These are phyloP conservation scores for Drosophila koepferae DNA, from an alignment of 2,888 invertebrate species.

Conservation along the genomic window DNA sequence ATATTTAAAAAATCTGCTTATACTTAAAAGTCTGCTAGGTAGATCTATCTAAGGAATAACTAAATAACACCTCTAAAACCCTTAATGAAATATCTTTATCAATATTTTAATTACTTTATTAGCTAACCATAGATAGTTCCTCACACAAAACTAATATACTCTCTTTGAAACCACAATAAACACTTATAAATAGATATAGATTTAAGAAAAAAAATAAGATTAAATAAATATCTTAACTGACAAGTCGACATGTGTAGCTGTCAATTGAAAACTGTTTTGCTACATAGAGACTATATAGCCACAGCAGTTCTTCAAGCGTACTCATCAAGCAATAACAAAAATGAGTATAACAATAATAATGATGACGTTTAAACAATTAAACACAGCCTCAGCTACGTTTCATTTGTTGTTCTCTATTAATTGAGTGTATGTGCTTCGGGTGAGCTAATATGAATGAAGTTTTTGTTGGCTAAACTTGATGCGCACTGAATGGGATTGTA, in stretches of 20 bases:
- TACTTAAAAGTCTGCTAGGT: no score
- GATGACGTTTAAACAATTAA: slow-evolving; percentile 25
- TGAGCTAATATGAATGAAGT: not conserved
- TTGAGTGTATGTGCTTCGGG: not conserved
- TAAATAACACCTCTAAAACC: no score
- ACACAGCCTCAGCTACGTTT: slow-evolving; percentile 7
- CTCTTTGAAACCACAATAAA: not conserved
- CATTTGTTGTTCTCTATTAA: not conserved
- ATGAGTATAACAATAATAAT: not conserved
- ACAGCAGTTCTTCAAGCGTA: slow-evolving; percentile 21
- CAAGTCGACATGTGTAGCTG: slow-evolving; percentile 49
- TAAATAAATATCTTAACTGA: slow-evolving; percentile 29
- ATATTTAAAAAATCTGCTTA: no score
- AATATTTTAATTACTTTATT: not conserved
- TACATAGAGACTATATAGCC: slow-evolving; percentile 8
- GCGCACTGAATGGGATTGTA: not conserved
- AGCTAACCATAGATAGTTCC: not conserved
- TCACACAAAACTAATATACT: not conserved
- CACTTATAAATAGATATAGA: not conserved
- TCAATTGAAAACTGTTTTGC: slow-evolving; percentile 36
- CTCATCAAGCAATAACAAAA: slow-evolving; percentile 15
- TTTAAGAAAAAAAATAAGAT: not conserved
- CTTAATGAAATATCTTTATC: no score
- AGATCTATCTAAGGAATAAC: not conserved
- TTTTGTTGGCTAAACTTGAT: not conserved